These are phyloP conservation scores for Astyanax mexicanus DNA, from an alignment of 2,797 vertebrate genomes.

Conservation along the genomic window DNA sequence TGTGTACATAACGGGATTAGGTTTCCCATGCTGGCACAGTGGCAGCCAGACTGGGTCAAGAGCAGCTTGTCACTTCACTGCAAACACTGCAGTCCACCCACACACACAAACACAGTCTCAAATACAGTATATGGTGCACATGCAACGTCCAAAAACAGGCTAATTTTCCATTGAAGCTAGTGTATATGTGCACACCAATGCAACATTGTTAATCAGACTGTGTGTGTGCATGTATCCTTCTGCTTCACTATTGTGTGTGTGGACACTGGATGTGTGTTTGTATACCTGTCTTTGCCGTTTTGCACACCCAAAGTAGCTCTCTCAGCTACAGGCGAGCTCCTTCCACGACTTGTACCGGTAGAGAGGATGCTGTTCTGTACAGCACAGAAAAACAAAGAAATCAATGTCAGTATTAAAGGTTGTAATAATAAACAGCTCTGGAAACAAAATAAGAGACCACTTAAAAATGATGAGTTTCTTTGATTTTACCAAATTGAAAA, in stretches of 20 bases:
- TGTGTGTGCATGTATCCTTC: background rate
- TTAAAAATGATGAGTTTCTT: too few relatives aligned
- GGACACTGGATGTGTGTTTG: background rate
- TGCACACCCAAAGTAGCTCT: conserved; percentile 80
- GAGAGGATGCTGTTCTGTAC: conserved; percentile 83
- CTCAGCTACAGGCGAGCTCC: conserved; percentile 80
- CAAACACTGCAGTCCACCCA: conserved; percentile 17
- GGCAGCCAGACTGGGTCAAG: conserved; percentile 38
- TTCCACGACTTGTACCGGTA: conserved; percentile 81
- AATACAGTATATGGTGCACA: background rate
- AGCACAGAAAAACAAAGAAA: conserved; percentile 18
- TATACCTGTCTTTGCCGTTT: conserved; percentile 86
- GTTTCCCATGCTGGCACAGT: conserved; percentile 39
- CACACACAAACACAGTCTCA: background rate
- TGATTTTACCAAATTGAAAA: too few relatives aligned
- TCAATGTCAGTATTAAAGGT: background rate
- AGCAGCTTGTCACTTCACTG: conserved; percentile 42
- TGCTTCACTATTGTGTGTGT: too few relatives aligned
- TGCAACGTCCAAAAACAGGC: background rate
- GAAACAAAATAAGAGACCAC: too few relatives aligned
- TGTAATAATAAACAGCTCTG: too few relatives aligned
- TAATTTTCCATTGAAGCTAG: background rate
- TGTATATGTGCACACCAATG: too few relatives aligned
- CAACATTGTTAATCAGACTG: background rate
- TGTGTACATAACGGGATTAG: conserved; percentile 39